These are phyloP conservation scores for Cylindroiulus punctatus DNA, from an alignment of 2,888 invertebrate genomes.

Conservation along the genomic window DNA sequence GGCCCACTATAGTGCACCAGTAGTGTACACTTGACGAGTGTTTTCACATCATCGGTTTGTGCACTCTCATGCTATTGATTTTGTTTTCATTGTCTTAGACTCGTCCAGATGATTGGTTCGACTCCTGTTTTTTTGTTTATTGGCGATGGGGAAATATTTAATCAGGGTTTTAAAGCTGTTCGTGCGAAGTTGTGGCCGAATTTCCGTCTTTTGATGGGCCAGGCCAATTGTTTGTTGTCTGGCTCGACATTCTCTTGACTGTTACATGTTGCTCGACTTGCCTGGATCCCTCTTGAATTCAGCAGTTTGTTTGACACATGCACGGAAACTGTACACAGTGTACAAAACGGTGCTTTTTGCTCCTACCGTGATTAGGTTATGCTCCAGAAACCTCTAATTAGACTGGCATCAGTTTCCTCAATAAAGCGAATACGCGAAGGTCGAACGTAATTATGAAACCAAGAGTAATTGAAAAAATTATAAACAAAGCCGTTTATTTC, in stretches of 20 bases:
- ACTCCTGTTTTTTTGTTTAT: neutral
- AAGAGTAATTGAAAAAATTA: neutral
- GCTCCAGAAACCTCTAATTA: slow-evolving; percentile 39
- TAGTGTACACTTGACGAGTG: neutral
- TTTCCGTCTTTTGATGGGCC: neutral
- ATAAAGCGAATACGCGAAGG: slow-evolving; percentile 5
- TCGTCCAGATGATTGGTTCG: slow-evolving; percentile 3
- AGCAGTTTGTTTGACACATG: neutral
- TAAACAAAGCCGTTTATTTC: neutral
- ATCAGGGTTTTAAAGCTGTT: slow-evolving; percentile 31
- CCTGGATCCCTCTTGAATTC: neutral
- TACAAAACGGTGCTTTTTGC: neutral
- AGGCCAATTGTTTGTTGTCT: neutral
- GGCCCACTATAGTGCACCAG: neutral
- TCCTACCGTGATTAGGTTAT: neutral
- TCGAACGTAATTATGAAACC: neutral
- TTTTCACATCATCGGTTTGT: slow-evolving; percentile 36
- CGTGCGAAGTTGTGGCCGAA: slow-evolving; percentile 37
- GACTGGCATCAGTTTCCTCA: neutral
- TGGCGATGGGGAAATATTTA: neutral
- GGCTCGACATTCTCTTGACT: neutral
- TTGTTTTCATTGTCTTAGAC: slow-evolving; percentile 35
- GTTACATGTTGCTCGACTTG: neutral
- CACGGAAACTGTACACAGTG: neutral
- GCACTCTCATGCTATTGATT: slow-evolving; percentile 44